Evolutionary conservation across 2,888 invertebrate genomes (phyloP).

Genomic region (Odontomyia ornata): DNA sequence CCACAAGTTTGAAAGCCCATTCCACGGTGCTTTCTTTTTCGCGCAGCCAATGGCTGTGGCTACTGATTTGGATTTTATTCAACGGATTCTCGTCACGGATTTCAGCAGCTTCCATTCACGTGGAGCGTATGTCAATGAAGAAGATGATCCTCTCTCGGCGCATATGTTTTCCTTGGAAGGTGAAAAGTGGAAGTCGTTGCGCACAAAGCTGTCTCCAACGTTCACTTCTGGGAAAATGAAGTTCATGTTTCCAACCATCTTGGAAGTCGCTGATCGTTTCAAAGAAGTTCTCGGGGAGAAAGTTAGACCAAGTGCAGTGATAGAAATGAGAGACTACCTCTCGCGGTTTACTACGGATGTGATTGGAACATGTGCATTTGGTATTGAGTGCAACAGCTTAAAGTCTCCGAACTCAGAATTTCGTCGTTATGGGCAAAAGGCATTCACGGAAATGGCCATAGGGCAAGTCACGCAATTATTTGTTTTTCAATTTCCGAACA

Average conservation of each 20-base stretch:
- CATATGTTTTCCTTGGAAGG: constrained; percentile 56
- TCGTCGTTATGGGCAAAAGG: constrained; percentile 50
- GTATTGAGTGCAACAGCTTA: constrained; percentile 60
- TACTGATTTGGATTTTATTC: constrained; percentile 54
- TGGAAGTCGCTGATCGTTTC: constrained; percentile 52
- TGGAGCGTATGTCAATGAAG: constrained; percentile 54
- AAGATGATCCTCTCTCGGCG: constrained; percentile 55
- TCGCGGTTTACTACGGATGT: constrained; percentile 63
- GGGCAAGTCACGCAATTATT: background rate
- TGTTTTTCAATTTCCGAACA: background rate
- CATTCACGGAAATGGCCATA: constrained; percentile 44
- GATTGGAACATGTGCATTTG: constrained; percentile 62
- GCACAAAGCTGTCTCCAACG: constrained; percentile 61
- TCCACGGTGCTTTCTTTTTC: constrained; percentile 49
- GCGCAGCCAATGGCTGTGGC: constrained; percentile 44
- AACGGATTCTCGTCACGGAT: constrained; percentile 55
- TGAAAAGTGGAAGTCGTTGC: constrained; percentile 61
- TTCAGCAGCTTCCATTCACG: constrained; percentile 57
- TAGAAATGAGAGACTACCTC: constrained; percentile 56
- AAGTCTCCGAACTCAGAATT: constrained; percentile 57
- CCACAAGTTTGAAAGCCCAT: constrained; percentile 40
- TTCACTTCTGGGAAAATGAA: constrained; percentile 64
- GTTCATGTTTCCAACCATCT: constrained; percentile 58
- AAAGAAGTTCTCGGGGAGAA: constrained; percentile 51
- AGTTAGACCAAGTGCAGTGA: constrained; percentile 45